Evolutionary conservation across 92 coral and sea anemone species (phyloP), one percentile per base, ranked within the genome.

Genomic region (Paramuricea clavata): DNA sequence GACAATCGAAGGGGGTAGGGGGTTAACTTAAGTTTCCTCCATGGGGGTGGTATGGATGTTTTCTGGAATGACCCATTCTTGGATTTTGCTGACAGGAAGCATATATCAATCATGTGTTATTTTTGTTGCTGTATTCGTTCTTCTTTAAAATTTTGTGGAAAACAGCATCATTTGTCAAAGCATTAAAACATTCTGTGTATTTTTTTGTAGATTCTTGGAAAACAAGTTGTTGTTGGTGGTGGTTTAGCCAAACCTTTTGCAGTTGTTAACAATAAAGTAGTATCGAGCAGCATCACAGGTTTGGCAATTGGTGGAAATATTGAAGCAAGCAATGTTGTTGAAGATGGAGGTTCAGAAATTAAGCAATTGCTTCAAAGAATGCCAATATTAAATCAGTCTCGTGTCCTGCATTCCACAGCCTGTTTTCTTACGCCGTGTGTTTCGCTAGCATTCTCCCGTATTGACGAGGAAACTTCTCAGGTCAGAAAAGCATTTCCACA

Each of bases 401-500:
- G 86, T 59, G 44, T 10, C 10, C 10, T 10, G n/a, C 81, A 91
- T 43, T 70, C 83, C 42, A 89, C 92, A 21, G 95, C 87, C 16
- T 94, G 98, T 81, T 97, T 97, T 74, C 88, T 97, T 95, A 98
- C 93, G 69, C 90, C 95, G 1, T 97, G 99, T 83, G 89, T 93
- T 68, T 96, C 96, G 21, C 89, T 97, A 49, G 95, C 94, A 19
- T 90, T 89, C 87, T 8, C 2, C 21, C 36, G 27, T 19, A 88
- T 81, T 33, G 92, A 94, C 86, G 95, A 91, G 0, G 98, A 91
- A 74, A 90, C 95, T 75, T 89, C 89, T 49, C 87, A 89, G 74
- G 94, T 97, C 73, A 92, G 87, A 84, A 94, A 93, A 75, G 95
- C 87, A 52, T 97, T 97, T 85, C 98, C 98, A 68, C 86, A 76